Conservation (phyloP, 1,140 invertebrate species). For the Drosophila cardini region DNA sequence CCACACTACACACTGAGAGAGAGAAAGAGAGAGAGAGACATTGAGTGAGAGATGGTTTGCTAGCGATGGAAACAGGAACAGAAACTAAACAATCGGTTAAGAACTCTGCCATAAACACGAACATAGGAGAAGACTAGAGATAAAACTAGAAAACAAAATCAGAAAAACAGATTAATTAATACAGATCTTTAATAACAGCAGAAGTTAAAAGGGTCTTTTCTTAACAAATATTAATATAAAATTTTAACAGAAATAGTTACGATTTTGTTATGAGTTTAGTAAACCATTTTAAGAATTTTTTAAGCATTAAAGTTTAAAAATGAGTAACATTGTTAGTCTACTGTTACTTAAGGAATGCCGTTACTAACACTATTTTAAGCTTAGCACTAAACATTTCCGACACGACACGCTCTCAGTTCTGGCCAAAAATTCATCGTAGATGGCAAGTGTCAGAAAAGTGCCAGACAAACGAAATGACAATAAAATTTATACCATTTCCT, state of each 20-base stretch:
- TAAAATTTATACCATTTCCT: slow-evolving; percentile 59
- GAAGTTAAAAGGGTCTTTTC: too few species aligned
- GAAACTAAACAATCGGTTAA: neutral
- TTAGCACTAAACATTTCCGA: neutral
- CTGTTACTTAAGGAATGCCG: neutral
- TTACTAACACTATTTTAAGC: neutral
- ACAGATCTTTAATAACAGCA: too few species aligned
- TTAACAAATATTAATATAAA: too few species aligned
- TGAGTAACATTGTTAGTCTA: too few species aligned
- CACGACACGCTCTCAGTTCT: neutral
- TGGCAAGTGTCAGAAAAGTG: slow-evolving; percentile 48
- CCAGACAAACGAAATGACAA: slow-evolving; percentile 51
- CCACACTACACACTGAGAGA: slow-evolving; percentile 8
- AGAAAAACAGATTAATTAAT: too few species aligned
- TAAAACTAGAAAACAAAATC: too few species aligned
- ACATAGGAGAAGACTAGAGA: neutral
- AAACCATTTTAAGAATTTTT: too few species aligned
- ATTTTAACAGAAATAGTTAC: too few species aligned
- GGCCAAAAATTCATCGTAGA: neutral
- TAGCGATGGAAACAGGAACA: slow-evolving; percentile 7
- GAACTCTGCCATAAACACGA: neutral
- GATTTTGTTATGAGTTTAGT: too few species aligned
- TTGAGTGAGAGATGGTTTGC: neutral
- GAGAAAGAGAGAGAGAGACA: neutral
- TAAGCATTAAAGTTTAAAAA: too few species aligned